phyloP scores from a whole-genome alignment of 2,888 invertebrate species.

The Seira musarum region DNA sequence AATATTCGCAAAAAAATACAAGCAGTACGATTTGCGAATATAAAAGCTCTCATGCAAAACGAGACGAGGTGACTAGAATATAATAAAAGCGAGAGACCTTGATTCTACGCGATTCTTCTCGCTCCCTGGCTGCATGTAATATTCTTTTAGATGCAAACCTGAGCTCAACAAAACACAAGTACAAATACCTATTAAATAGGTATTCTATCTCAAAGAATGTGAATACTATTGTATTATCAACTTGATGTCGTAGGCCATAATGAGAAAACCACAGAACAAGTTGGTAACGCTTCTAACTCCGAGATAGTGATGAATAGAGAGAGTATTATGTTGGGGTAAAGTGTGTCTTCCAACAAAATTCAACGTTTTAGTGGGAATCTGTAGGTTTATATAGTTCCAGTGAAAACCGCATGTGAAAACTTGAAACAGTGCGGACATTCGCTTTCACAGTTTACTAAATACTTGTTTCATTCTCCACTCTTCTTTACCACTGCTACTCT shows the following conservation, averaged over 20 bases:
- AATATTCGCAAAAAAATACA: too few relatives aligned
- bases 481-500: too few relatives aligned
- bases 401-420: constrained; percentile 1
- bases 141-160: not conserved
- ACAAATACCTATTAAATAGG: not conserved
- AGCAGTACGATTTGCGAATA: not conserved
- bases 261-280: constrained; percentile 36
- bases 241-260: constrained; percentile 29
- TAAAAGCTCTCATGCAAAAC: too few relatives aligned
- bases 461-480: too few relatives aligned
- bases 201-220: not conserved
- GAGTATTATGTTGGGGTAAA: not conserved
- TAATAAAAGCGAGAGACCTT: not conserved
- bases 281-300: not conserved
- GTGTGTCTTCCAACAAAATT: too few relatives aligned
- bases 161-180: not conserved
- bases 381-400: not conserved
- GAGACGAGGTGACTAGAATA: not conserved
- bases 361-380: too few relatives aligned
- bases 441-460: too few relatives aligned
- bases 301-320: not conserved
- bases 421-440: not conserved
- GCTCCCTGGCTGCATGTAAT: not conserved
- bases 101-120: not conserved
- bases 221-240: constrained; percentile 8